These are phyloP conservation scores for Toxotes jaculatrix DNA, from an alignment of 2,113 vertebrate species.

Conservation along the genomic window DNA sequence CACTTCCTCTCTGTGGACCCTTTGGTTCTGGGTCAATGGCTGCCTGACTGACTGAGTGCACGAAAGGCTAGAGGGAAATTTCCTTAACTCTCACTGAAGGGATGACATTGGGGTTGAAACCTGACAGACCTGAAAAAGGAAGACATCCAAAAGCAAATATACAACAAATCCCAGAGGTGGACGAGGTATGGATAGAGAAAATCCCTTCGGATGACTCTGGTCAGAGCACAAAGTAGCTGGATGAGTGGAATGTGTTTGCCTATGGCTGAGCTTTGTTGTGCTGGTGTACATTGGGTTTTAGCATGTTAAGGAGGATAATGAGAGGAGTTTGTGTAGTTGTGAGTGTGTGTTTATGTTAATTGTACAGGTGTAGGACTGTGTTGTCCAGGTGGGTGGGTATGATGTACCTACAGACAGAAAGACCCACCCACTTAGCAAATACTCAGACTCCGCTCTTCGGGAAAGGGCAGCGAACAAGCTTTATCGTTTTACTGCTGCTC, in stretches of 20 bases:
- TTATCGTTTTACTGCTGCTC: slow-evolving; percentile 77
- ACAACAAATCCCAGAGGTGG: slow-evolving; percentile 43
- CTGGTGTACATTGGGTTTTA: slow-evolving; percentile 69
- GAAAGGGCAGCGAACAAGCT: slow-evolving; percentile 58
- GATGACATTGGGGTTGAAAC: slow-evolving; percentile 35
- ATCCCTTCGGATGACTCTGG: slow-evolving; percentile 64
- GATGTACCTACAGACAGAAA: slow-evolving; percentile 56
- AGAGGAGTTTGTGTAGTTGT: slow-evolving; percentile 57
- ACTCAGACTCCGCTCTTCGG: slow-evolving; percentile 71
- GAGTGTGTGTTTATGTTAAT: slow-evolving; percentile 60
- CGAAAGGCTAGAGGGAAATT: slow-evolving; percentile 41
- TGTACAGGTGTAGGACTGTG: slow-evolving; percentile 61
- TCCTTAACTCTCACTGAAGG: slow-evolving; percentile 41
- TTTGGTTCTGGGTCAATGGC: slow-evolving; percentile 65
- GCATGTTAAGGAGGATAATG: slow-evolving; percentile 60
- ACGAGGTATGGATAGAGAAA: slow-evolving; percentile 58
- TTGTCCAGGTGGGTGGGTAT: slow-evolving; percentile 55
- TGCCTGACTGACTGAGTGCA: slow-evolving; percentile 64
- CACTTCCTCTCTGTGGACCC: slow-evolving; percentile 64
- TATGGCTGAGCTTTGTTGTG: slow-evolving; percentile 59
- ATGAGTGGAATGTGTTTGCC: slow-evolving; percentile 66
- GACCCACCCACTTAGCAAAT: slow-evolving; percentile 78
- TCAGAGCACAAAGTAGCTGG: slow-evolving; percentile 61
- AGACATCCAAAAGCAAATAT: slow-evolving; percentile 66
- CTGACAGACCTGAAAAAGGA: slow-evolving; percentile 49